phyloP scores from a whole-genome alignment of 2,888 invertebrate species.

The Cosmia pyralina region DNA sequence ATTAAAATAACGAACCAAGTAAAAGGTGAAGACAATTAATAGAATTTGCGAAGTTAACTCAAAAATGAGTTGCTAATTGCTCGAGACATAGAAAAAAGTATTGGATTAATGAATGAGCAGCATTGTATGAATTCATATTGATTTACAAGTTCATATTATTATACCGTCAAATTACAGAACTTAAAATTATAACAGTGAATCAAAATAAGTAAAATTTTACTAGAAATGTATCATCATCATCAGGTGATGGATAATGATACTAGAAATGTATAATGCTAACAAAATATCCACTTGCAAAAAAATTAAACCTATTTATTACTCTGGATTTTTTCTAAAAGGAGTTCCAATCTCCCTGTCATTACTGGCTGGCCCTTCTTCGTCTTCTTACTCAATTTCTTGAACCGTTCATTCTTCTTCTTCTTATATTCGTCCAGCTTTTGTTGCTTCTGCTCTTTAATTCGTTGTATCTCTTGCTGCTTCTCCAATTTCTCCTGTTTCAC shows the following conservation, averaged over 20 bases:
- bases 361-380: slow-evolving; percentile 96
- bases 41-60: not conserved
- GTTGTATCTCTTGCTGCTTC: slow-evolving; percentile 85
- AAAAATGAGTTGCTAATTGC: not conserved
- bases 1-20: slow-evolving; percentile 46
- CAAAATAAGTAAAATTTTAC: slow-evolving; percentile 4
- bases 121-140: slow-evolving; percentile 15
- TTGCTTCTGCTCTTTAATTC: slow-evolving; percentile 89
- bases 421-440: slow-evolving; percentile 92
- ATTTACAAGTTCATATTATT: slow-evolving; percentile 1
- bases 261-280: not conserved
- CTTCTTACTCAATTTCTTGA: slow-evolving; percentile 93
- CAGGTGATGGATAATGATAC: not conserved
- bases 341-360: slow-evolving; percentile 95
- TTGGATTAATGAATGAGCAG: not conserved
- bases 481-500: slow-evolving; percentile 89
- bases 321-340: slow-evolving; percentile 94
- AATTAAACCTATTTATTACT: slow-evolving; percentile 65
- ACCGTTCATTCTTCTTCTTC: slow-evolving; percentile 92
- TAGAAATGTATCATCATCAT: not conserved
- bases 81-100: not conserved
- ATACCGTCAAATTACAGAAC: not conserved
- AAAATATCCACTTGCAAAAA: slow-evolving; percentile 10
- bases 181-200: not conserved
- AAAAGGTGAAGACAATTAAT: not conserved